Conservation (phyloP, 2,113 vertebrate genomes). For the Thinocorus orbignyianus region DNA sequence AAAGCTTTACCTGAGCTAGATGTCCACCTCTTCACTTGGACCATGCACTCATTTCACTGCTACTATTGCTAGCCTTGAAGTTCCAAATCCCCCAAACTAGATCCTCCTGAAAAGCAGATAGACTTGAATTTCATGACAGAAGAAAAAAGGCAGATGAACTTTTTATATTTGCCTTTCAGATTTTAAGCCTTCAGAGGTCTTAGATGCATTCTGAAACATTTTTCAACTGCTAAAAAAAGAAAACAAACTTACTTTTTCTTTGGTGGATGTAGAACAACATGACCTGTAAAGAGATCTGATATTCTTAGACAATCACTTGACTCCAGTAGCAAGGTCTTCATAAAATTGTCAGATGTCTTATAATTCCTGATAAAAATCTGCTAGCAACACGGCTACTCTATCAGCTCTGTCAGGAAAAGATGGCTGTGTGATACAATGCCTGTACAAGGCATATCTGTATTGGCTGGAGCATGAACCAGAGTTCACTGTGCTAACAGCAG, state of each 20-base stretch:
- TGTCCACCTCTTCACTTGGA: accelerated
- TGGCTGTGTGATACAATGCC: neutral
- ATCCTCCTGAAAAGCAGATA: neutral
- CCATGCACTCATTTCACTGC: neutral
- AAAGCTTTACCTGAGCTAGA: neutral
- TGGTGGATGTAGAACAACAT: neutral
- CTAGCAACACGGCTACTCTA: neutral
- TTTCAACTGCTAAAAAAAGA: neutral
- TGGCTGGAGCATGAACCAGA: neutral
- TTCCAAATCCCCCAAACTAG: neutral
- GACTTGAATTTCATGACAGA: accelerated
- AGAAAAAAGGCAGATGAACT: neutral
- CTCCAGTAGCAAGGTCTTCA: neutral
- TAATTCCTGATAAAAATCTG: neutral
- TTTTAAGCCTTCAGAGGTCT: neutral
- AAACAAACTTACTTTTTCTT: neutral
- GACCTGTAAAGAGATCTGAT: neutral
- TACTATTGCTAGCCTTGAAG: neutral
- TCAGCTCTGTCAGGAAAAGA: neutral
- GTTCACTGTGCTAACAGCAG: neutral
- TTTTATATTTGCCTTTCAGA: neutral
- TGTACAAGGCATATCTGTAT: neutral
- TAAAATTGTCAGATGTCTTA: neutral
- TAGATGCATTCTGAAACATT: neutral
- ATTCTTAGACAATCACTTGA: neutral